phyloP scores from a whole-genome alignment of 2,888 invertebrate genomes.

The Leptopilina syphax region DNA sequence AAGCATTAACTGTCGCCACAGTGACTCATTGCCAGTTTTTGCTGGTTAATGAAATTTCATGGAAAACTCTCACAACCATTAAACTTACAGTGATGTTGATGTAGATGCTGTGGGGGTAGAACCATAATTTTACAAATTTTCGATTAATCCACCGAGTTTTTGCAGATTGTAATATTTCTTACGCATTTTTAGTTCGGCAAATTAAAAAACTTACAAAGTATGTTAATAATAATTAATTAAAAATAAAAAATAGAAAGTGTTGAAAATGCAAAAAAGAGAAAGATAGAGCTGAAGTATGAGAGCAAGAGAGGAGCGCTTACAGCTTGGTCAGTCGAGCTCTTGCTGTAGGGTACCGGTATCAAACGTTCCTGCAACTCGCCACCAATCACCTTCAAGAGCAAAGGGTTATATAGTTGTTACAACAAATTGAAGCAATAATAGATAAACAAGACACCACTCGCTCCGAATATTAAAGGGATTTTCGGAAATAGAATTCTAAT shows the following conservation, averaged over 20 bases:
- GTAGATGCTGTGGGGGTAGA: too few species aligned
- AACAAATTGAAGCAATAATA: conserved; percentile 73
- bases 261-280: conserved; percentile 61
- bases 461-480: conserved; percentile 30
- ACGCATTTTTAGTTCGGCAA: not conserved
- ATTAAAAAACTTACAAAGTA: conserved; percentile 69
- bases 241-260: conserved; percentile 56
- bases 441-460: conserved; percentile 63
- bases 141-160: too few species aligned
- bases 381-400: conserved; percentile 99
- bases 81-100: too few species aligned
- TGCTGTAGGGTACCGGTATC: conserved; percentile 99
- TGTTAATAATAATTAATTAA: conserved; percentile 66
- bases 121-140: too few species aligned
- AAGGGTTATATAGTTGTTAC: conserved; percentile 89
- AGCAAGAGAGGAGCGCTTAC: conserved; percentile 88
- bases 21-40: too few species aligned
- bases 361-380: conserved; percentile 99
- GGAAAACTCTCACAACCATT: too few species aligned
- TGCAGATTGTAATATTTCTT: too few species aligned
- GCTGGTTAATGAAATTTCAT: too few species aligned
- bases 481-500: not conserved
- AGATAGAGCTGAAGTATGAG: conserved; percentile 75
- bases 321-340: conserved; percentile 99
- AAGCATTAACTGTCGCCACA: too few species aligned